Base-by-base conservation (phyloP, 2,797 vertebrate species). In the Florisuga fusca region DNA sequence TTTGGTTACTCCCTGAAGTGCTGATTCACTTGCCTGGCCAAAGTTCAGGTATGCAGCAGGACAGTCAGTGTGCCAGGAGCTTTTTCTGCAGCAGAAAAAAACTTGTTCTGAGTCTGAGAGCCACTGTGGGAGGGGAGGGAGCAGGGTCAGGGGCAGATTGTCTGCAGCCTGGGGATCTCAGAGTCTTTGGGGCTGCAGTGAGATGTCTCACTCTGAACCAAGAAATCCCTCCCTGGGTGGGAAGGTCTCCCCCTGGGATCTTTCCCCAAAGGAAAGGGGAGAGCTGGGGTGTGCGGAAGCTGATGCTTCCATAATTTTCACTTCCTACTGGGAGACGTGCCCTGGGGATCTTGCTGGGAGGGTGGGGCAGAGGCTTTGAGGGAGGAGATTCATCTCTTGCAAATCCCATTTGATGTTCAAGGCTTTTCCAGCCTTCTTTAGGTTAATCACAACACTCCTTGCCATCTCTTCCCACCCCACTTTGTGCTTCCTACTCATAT, bases 21-120 rank as follows among this genome's bases (percentile, higher is more conserved):
- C 88, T 93, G 91, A 93, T 88, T 93, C 94, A 95, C 45, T 81
- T 43, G 31, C 59, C 84, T 93, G 94, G 94, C 83, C 84, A 74
- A 50, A 78, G 50, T n/a, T 89, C 85, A 94, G 74, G 80, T 64
- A 36, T 55, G 77, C 13, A 34, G 57, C 83, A 87, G 61, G 54
- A 34, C 33, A 33, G 34, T 7, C 14, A 2, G 22, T 14, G 16
- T 55, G 86, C 82, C 81, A 74, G 46, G 21, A 82, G 80, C 62
- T 83, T 73, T 68, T 87, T 57, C 50, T 86, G 36, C 31, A 19
- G 38, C 66, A 72, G 33, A 88, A 51, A 54, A 83, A 71, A 68
- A 8, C 41, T 46, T 43, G 50, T 88, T 77, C 17, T 25, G 46
- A 50, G 66, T 54, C 61, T 61, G 36, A 64, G 69, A 72, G 50